Percentiles rank a stretch among this genome's conserved stretches.
phyloP scores from a whole-genome alignment of 1,140 invertebrate genomes.

The Helicorthomorpha holstii region DNA sequence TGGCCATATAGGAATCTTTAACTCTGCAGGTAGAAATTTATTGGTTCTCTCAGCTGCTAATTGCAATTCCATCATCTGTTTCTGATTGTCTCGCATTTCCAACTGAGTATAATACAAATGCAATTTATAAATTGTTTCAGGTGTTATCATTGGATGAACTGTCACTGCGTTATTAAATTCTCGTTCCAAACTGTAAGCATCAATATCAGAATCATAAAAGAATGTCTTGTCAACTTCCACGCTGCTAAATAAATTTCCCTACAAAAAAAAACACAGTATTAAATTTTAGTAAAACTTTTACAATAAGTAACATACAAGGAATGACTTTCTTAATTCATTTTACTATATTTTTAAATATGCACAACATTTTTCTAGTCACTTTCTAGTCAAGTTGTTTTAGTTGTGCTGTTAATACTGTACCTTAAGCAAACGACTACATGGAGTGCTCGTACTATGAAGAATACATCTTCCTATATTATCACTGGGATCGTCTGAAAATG shows the following conservation, averaged over 20 bases:
- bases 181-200: conserved; percentile 17
- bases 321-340: too few relatives aligned
- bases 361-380: too few relatives aligned
- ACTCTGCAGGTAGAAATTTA: conserved; percentile 21
- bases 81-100: conserved; percentile 46
- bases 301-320: too few relatives aligned
- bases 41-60: conserved; percentile 24
- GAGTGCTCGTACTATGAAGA: conserved; percentile 42
- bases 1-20: conserved; percentile 43
- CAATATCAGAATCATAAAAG: conserved; percentile 21
- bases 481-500: conserved; percentile 53
- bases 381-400: too few relatives aligned
- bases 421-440: conserved; percentile 36
- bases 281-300: too few relatives aligned
- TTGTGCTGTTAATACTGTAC: too few relatives aligned
- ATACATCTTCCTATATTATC: conserved; percentile 69
- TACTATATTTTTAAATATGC: too few relatives aligned
- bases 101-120: too few relatives aligned
- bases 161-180: conserved; percentile 39
- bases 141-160: conserved; percentile 43
- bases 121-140: conserved; percentile 44
- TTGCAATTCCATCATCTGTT: too few relatives aligned
- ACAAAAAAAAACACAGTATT: conserved; percentile 18
- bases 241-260: conserved; percentile 34
- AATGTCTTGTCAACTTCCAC: conserved; percentile 32